Conservation (phyloP, 2,113 vertebrate genomes). For the Zosterops borbonicus region DNA sequence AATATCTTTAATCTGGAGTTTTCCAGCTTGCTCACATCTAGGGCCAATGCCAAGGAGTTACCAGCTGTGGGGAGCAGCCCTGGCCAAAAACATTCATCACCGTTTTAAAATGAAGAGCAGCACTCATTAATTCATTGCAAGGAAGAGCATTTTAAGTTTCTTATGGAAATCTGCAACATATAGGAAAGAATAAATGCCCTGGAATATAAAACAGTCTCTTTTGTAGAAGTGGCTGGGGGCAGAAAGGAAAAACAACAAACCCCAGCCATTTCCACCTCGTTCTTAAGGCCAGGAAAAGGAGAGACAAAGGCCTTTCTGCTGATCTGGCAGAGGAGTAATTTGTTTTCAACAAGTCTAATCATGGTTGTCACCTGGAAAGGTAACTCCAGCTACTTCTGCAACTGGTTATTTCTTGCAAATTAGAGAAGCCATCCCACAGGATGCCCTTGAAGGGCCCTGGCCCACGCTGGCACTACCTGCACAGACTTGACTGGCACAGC, state of each 20-base stretch:
- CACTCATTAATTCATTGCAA: neutral
- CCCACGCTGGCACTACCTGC: rapidly evolving
- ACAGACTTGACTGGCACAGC: neutral
- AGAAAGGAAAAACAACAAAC: neutral
- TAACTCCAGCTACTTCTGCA: neutral
- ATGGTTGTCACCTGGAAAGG: neutral
- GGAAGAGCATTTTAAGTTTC: neutral
- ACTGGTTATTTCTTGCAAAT: neutral
- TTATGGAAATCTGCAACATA: neutral
- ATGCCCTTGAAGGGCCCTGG: neutral
- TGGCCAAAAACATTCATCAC: neutral
- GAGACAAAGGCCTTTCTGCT: neutral
- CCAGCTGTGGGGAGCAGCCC: neutral
- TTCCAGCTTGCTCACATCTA: neutral
- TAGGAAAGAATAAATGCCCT: neutral
- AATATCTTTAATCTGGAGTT: neutral
- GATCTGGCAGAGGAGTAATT: neutral
- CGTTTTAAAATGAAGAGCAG: neutral
- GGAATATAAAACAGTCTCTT: neutral
- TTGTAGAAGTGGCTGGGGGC: neutral
- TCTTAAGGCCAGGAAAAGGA: neutral
- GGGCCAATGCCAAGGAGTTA: neutral
- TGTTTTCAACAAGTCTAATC: neutral
- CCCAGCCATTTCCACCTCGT: neutral
- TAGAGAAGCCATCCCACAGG: neutral